Percentiles rank a stretch among this genome's conserved stretches.
phyloP scores from a whole-genome alignment of 2,888 invertebrate genomes.

The Clivina fossor region DNA sequence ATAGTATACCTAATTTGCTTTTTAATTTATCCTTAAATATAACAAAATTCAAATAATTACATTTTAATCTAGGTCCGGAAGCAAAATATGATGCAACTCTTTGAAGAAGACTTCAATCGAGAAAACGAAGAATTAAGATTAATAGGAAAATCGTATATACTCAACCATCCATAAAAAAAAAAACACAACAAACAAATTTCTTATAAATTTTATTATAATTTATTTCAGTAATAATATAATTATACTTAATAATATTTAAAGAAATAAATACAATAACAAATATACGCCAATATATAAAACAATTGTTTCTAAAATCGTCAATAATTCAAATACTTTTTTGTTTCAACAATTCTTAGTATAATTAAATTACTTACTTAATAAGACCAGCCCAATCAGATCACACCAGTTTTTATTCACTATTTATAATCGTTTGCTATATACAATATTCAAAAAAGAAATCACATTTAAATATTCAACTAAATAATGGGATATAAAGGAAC shows the following conservation, averaged over 20 bases:
- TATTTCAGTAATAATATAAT: background rate
- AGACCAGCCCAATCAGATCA: conserved; percentile 29
- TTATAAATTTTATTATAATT: background rate
- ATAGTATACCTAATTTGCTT: no score
- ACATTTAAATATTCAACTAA: conserved; percentile 12
- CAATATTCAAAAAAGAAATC: conserved; percentile 28
- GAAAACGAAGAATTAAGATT: conserved; percentile 44
- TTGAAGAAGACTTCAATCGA: conserved; percentile 43
- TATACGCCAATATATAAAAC: conserved; percentile 28
- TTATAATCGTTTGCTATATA: background rate
- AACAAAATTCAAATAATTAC: no score
- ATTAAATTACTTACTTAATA: conserved; percentile 15
- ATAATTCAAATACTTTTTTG: conserved; percentile 16
- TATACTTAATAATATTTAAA: conserved; percentile 16
- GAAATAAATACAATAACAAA: conserved; percentile 14
- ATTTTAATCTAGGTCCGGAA: conserved; percentile 43
- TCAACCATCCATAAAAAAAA: conserved; percentile 40
- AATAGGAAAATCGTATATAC: conserved; percentile 44
- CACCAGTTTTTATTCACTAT: conserved; percentile 10
- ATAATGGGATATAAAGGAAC: conserved; percentile 26
- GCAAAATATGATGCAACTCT: conserved; percentile 40
- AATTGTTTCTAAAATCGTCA: conserved; percentile 10
- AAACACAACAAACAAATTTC: conserved; percentile 12
- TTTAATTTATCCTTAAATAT: no score
- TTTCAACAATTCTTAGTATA: no score